Percentiles rank a stretch among this genome's conserved stretches.
These are phyloP conservation scores for Tinamus major DNA, from an alignment of 2,797 vertebrate genomes.

Conservation along the genomic window DNA sequence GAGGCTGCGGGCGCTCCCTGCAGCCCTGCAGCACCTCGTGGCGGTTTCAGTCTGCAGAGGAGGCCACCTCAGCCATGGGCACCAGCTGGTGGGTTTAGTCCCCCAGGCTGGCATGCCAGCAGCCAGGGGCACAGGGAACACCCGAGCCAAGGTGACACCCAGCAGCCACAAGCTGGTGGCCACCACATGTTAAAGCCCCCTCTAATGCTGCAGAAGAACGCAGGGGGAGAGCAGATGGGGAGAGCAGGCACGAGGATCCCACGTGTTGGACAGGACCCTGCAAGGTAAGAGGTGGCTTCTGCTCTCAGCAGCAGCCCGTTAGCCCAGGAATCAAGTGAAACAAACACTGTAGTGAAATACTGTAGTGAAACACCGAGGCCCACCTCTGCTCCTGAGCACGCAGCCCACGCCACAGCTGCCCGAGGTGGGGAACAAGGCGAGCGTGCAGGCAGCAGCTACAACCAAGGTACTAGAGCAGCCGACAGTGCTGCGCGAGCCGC, in stretches of 20 bases:
- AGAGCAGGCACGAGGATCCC: not conserved
- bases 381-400: not conserved
- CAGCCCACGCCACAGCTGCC: conserved; percentile 6
- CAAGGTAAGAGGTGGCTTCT: not conserved
- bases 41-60: not conserved
- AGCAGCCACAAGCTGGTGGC: not conserved
- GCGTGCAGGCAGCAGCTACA: not conserved
- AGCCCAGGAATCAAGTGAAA: not conserved
- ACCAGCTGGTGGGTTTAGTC: not conserved
- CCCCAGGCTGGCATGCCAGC: not conserved
- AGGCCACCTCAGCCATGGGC: not conserved
- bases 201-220: not conserved
- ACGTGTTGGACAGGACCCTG: not conserved
- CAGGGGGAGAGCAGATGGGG: not conserved
- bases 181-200: not conserved
- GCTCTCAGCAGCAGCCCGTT: conserved; percentile 35
- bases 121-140: not conserved
- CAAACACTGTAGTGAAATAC: conserved; percentile 21
- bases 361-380: conserved; percentile 32
- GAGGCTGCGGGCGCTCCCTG: not conserved
- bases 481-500: not conserved
- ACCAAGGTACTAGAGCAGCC: not conserved
- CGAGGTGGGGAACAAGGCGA: not conserved
- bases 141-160: not conserved
- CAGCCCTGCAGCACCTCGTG: not conserved